A percentile compares a stretch with the other conserved stretches of the same genome.
Evolutionary conservation across 2,113 vertebrate genomes (phyloP).

Genomic region (Campylomormyrus tamandua): DNA sequence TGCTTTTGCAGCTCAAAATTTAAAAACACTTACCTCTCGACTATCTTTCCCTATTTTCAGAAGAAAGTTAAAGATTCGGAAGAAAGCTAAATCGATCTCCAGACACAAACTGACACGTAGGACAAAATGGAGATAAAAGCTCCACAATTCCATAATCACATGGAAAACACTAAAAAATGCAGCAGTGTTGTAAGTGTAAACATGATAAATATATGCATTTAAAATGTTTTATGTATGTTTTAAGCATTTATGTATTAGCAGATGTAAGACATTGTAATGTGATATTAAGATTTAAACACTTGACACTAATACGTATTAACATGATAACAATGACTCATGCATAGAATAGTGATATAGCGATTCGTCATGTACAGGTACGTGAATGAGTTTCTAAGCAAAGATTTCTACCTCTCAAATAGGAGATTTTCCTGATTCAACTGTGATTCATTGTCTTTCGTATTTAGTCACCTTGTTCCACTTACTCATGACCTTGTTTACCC

Average conservation of each 20-base stretch:
- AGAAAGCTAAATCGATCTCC: slow-evolving; percentile 24
- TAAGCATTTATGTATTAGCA: neutral
- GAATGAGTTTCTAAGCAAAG: neutral
- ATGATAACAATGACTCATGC: neutral
- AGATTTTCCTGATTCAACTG: neutral
- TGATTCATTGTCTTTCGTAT: neutral
- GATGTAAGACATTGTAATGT: neutral
- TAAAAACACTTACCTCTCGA: slow-evolving; percentile 52
- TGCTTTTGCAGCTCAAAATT: slow-evolving; percentile 70
- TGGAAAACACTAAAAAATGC: neutral
- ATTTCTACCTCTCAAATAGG: neutral
- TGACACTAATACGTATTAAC: neutral
- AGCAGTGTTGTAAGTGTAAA: neutral
- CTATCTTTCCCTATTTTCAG: slow-evolving; percentile 48
- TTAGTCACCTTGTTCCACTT: neutral
- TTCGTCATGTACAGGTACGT: neutral
- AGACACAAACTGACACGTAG: neutral
- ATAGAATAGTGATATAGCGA: neutral
- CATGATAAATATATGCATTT: neutral
- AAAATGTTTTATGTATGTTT: slow-evolving; percentile 6
- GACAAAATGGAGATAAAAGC: neutral
- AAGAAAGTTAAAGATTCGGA: neutral
- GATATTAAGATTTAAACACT: neutral
- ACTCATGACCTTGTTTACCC: neutral
- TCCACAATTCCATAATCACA: neutral